These are phyloP conservation scores for Rhizoglyphus robini DNA, from an alignment of 1,140 invertebrate species.

Conservation along the genomic window DNA sequence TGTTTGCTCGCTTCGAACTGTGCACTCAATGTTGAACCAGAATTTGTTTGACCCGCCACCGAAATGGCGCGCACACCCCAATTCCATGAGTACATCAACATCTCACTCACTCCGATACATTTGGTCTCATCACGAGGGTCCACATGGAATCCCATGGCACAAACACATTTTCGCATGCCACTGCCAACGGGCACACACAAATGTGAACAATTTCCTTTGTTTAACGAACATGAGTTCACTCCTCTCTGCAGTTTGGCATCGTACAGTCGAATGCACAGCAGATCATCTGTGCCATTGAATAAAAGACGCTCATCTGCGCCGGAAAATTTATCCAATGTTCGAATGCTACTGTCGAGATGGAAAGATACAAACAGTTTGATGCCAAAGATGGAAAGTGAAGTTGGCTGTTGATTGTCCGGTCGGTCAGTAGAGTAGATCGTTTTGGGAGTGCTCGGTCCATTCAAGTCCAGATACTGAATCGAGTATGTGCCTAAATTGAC, in stretches of 20 bases:
- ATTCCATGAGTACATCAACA: constrained; percentile 59
- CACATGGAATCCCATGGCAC: constrained; percentile 53
- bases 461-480: constrained; percentile 51
- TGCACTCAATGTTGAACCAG: not conserved
- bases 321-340: constrained; percentile 40
- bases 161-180: constrained; percentile 47
- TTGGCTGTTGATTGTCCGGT: constrained; percentile 30
- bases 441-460: constrained; percentile 33
- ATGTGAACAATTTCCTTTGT: constrained; percentile 52
- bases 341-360: constrained; percentile 42
- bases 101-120: constrained; percentile 45
- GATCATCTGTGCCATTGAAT: constrained; percentile 46
- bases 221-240: constrained; percentile 29
- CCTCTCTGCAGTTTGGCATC: constrained; percentile 45
- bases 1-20: not conserved
- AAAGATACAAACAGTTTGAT: constrained; percentile 46
- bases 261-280: constrained; percentile 54
- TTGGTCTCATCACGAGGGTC: constrained; percentile 39
- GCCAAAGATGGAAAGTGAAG: constrained; percentile 45
- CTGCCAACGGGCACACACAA: constrained; percentile 54
- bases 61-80: constrained; percentile 61
- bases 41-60: constrained; percentile 35
- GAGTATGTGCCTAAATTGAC: constrained; percentile 32
- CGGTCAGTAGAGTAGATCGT: constrained; percentile 31
- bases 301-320: constrained; percentile 35